A percentile compares a stretch with the other conserved stretches of the same genome.
phyloP scores from a whole-genome alignment of 2,797 vertebrate genomes.

The Falco columbarius region DNA sequence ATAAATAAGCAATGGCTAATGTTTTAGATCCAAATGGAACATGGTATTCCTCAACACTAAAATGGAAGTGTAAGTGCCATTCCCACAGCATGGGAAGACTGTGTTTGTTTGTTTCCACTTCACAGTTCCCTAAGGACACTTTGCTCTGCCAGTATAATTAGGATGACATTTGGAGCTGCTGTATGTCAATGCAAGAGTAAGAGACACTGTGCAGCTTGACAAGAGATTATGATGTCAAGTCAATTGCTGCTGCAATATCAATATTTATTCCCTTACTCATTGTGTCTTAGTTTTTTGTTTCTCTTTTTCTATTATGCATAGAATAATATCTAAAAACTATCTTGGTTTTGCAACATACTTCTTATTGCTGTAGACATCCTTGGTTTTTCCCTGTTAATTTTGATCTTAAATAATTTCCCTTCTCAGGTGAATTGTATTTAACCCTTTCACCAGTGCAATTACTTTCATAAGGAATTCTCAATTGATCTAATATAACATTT shows the following conservation, averaged over 20 bases:
- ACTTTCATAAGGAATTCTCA: background rate
- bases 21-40: background rate
- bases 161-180: constrained; percentile 61
- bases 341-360: background rate
- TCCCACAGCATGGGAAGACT: background rate
- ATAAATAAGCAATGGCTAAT: background rate
- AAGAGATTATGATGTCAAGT: constrained; percentile 51
- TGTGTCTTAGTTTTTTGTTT: background rate
- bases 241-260: constrained; percentile 47
- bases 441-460: background rate
- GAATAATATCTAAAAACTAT: background rate
- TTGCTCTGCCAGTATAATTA: constrained; percentile 48
- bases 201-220: constrained; percentile 8
- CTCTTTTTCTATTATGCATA: background rate
- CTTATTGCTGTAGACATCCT: background rate
- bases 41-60: background rate
- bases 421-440: background rate
- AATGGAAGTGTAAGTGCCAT: background rate
- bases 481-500: background rate
- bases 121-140: constrained; percentile 32
- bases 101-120: constrained; percentile 50
- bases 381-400: background rate
- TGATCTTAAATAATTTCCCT: background rate
- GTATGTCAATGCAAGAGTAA: constrained; percentile 36
- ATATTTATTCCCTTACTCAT: background rate